A percentile compares a stretch with the other conserved stretches of the same genome.
Conservation (phyloP, 2,888 invertebrate genomes). For the Eupithecia insigniata region DNA sequence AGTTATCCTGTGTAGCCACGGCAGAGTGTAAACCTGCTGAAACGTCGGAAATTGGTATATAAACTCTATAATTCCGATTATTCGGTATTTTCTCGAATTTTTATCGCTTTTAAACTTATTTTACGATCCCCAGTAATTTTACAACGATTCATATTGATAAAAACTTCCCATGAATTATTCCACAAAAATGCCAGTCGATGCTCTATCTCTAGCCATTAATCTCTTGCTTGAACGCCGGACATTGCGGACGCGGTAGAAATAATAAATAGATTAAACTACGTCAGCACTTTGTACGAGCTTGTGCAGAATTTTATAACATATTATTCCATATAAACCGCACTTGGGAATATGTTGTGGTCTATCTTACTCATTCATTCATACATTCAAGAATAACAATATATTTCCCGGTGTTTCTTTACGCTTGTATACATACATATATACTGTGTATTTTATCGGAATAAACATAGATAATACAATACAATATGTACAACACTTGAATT, state of each 20-base stretch:
- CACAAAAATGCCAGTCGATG: not conserved
- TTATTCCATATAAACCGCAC: not conserved
- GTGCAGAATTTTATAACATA: not conserved
- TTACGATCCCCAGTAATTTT: not conserved
- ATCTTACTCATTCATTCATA: not conserved
- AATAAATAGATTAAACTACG: slow-evolving; percentile 46
- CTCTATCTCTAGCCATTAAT: slow-evolving; percentile 41
- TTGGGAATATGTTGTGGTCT: not conserved
- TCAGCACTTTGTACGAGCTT: not conserved
- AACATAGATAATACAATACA: too few species aligned
- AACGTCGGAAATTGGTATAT: not conserved
- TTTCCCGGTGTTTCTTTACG: not conserved
- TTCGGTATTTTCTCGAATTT: too few species aligned
- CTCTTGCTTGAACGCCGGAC: slow-evolving; percentile 49
- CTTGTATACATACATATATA: too few species aligned
- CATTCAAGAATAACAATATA: not conserved
- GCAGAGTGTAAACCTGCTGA: not conserved
- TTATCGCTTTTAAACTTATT: not conserved
- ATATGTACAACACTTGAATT: not conserved
- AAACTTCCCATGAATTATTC: not conserved
- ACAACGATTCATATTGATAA: not conserved
- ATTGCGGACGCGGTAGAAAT: slow-evolving; percentile 54
- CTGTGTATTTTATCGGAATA: not conserved
- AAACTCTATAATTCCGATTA: not conserved
- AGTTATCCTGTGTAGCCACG: not conserved